Evolutionary conservation across 2,888 invertebrate species (phyloP), one percentile per base, ranked within the genome.

Genomic region (Syrphus vitripennis): DNA sequence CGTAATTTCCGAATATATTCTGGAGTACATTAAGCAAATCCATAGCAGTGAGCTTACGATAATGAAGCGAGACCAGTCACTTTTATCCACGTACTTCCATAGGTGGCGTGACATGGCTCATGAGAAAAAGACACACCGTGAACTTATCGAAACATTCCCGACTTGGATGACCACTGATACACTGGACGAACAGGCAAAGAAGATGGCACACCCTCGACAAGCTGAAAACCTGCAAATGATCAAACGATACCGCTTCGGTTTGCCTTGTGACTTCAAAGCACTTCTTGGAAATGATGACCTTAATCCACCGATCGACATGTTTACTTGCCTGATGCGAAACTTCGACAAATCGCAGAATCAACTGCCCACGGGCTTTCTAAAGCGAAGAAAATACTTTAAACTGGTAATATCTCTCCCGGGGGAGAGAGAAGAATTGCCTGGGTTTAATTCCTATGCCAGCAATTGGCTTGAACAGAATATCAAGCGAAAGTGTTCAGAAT

Each of bases 71-170:
- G 88, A 93, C 88, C 37, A 89, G 88, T 29, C 92, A 88, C 83
- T 94, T 2, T 87, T 91, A 53, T 87, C 90, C 16, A 91, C 92
- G 40, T 93, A 93, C 78, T 92, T 93, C 42, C 89, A 89, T 14
- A 90, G 91, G 40, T 95, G 95, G 95, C 91, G 91, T 26, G 89
- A 89, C 21, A 90, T 91, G 31, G 90, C 92, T 1, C 88, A 90
- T 1, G 91, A 90, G 45, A 92, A 93, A 77, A 92, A 92, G 86
- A 89, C 92, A 21, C 94, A 93, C 88, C 92, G 94, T 7, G 92
- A 93, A 81, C 93, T 94, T 0, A 91, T 95, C 37, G 93, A 94
- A 63, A 92, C 93, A 59, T 93, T 94, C 42, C 94, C 95, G 0
- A 90, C 94, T 1, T 94, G 94, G 93, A 89, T 94, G 16, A 93